phyloP scores from a whole-genome alignment of 1,140 invertebrate species.

The Geopemphigus sp. region DNA sequence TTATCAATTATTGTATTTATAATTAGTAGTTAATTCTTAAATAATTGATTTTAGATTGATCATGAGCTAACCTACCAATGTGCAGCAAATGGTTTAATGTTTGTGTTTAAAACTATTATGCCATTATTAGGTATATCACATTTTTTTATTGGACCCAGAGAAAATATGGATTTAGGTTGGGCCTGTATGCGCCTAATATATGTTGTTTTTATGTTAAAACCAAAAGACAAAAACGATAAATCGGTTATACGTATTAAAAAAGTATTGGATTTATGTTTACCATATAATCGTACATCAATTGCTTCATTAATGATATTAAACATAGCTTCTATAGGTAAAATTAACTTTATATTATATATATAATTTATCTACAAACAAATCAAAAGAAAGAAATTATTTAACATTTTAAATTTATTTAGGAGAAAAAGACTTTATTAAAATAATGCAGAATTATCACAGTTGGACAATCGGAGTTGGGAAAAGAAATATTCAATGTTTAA shows the following conservation, averaged over 20 bases:
- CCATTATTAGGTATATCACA: constrained; percentile 34
- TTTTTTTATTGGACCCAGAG: constrained; percentile 35
- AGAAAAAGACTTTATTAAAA: constrained; percentile 37
- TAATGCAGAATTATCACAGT: constrained; percentile 41
- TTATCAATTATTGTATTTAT: not conserved
- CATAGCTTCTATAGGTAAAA: constrained; percentile 38
- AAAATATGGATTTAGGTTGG: constrained; percentile 45
- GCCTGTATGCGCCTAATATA: constrained; percentile 36
- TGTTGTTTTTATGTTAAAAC: constrained; percentile 21
- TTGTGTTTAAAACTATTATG: constrained; percentile 41
- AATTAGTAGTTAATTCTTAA: not conserved
- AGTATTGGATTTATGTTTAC: constrained; percentile 33
- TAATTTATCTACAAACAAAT: not conserved
- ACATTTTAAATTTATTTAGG: not conserved
- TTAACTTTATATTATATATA: not conserved
- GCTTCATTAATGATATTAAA: constrained; percentile 41
- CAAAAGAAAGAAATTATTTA: not conserved
- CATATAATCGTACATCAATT: constrained; percentile 33
- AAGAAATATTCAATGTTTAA: constrained; percentile 43
- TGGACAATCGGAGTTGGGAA: constrained; percentile 32
- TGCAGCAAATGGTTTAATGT: constrained; percentile 30
- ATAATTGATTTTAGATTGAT: not conserved
- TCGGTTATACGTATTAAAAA: not conserved
- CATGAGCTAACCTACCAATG: constrained; percentile 22
- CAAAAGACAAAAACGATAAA: not conserved